A percentile compares a stretch with the other conserved stretches of the same genome.
phyloP scores from a whole-genome alignment of 2,113 vertebrate genomes.

The Strigops habroptila region DNA sequence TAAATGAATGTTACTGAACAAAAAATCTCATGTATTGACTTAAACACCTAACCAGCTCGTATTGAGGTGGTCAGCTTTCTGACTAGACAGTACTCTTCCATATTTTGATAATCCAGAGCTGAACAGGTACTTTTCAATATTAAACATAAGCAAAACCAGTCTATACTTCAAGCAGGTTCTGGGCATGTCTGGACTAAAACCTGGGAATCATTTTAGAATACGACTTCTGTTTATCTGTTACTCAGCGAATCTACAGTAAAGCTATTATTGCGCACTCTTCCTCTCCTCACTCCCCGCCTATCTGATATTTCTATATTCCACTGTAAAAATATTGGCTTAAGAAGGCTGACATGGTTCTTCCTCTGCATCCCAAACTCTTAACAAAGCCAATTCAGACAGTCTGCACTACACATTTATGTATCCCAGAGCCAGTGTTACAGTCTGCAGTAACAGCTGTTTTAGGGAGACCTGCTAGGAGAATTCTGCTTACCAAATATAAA shows the following conservation, averaged over 20 bases:
- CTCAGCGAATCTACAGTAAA: not conserved
- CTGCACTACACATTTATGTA: not conserved
- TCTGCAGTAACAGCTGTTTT: not conserved
- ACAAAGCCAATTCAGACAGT: not conserved
- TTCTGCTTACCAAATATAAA: not conserved
- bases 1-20: not conserved
- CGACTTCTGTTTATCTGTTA: not conserved
- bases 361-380: not conserved
- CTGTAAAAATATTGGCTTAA: not conserved
- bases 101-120: not conserved
- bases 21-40: not conserved
- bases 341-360: not conserved
- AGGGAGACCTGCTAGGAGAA: not conserved
- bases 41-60: not conserved
- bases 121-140: not conserved
- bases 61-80: not conserved
- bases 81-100: not conserved
- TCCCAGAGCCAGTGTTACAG: not conserved
- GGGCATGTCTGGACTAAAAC: not conserved
- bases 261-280: not conserved
- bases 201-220: not conserved
- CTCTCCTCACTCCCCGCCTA: not conserved
- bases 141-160: not conserved
- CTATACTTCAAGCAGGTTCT: not conserved
- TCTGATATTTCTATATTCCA: not conserved